These are phyloP conservation scores for Pleuronectes platessa DNA, from an alignment of 2,113 vertebrate genomes.

Conservation along the genomic window DNA sequence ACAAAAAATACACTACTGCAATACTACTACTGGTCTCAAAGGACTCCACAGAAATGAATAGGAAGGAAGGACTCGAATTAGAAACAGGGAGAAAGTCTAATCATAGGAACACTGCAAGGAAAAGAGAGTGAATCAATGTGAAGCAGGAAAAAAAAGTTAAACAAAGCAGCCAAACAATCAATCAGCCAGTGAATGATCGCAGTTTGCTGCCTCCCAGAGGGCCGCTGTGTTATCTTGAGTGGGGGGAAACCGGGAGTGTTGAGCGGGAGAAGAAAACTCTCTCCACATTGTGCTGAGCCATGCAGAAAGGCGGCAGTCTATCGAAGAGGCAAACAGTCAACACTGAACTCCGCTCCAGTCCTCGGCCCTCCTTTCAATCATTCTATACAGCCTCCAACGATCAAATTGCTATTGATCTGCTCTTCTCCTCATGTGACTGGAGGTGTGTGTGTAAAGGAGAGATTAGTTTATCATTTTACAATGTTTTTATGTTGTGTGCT, in stretches of 20 bases:
- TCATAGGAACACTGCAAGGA: not conserved
- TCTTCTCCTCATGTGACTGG: constrained; percentile 5
- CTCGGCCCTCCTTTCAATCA: constrained; percentile 1
- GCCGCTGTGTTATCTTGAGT: not conserved
- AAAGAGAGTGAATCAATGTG: not conserved
- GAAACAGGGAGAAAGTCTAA: not conserved
- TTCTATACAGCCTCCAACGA: not conserved
- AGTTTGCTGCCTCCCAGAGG: constrained; percentile 2
- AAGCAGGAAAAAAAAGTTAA: not conserved
- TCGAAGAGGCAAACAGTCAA: not conserved
- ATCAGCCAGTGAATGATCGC: not conserved
- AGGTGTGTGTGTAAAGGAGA: not conserved
- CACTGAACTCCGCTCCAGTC: not conserved
- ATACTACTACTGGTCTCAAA: not conserved
- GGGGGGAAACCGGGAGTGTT: too few species aligned
- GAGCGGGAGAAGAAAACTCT: not conserved
- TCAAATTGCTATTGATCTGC: constrained; percentile 17
- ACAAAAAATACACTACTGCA: too few species aligned
- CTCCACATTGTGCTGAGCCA: constrained; percentile 8
- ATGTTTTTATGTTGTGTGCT: not conserved
- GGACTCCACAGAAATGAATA: not conserved
- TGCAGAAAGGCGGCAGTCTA: not conserved
- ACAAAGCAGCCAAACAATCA: not conserved
- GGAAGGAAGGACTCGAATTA: not conserved
- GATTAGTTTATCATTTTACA: not conserved